These are phyloP conservation scores for Poeciliopsis turrubarensis DNA, from an alignment of 2,113 vertebrate genomes.

Conservation along the genomic window DNA sequence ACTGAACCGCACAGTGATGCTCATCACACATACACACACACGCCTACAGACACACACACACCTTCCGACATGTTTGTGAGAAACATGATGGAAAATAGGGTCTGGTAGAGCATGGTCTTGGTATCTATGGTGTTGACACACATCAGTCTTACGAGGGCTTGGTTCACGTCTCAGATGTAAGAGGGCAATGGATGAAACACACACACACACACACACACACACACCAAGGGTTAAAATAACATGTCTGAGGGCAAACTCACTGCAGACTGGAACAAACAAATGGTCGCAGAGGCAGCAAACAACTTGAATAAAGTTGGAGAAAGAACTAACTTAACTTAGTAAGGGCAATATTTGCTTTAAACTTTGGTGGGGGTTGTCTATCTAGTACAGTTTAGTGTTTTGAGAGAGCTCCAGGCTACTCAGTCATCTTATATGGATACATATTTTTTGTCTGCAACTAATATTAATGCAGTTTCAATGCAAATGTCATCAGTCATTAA, in stretches of 20 bases:
- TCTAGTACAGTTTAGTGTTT: background rate
- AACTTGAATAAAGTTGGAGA: slow-evolving; percentile 36
- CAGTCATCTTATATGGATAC: background rate
- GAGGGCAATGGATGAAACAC: slow-evolving; percentile 63
- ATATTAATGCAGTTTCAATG: background rate
- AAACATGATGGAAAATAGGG: slow-evolving; percentile 90
- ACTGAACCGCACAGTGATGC: background rate
- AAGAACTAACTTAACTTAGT: slow-evolving; percentile 16
- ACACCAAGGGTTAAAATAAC: slow-evolving; percentile 60
- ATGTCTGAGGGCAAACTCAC: slow-evolving; percentile 40
- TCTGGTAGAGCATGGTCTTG: slow-evolving; percentile 84
- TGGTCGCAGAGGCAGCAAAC: slow-evolving; percentile 25
- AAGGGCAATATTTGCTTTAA: slow-evolving; percentile 13
- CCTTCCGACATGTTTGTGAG: slow-evolving; percentile 15
- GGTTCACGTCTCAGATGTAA: slow-evolving; percentile 86
- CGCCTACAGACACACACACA: slow-evolving; percentile 2
- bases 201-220: slow-evolving; percentile 16
- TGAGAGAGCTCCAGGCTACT: background rate
- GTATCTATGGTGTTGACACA: slow-evolving; percentile 88
- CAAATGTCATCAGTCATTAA: background rate
- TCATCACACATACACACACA: background rate
- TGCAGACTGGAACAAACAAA: slow-evolving; percentile 46
- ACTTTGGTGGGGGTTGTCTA: background rate
- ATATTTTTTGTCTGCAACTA: background rate
- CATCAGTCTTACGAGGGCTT: slow-evolving; percentile 88